Evolutionary conservation across 2,797 vertebrate genomes (phyloP).

Genomic region (Columba guinea): DNA sequence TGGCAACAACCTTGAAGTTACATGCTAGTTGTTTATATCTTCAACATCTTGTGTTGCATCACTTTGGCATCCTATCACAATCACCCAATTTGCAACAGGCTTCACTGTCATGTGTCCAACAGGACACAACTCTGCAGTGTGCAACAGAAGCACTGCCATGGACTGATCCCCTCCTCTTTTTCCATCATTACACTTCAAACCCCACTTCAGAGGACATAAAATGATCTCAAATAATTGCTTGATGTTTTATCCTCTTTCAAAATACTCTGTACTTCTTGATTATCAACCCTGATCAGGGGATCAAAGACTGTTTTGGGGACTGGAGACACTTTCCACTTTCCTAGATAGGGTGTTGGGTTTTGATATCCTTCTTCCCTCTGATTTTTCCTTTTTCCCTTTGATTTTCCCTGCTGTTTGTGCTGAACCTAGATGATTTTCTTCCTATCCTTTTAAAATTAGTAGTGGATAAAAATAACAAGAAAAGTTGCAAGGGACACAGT

Average conservation of each 20-base stretch:
- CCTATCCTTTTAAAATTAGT: neutral
- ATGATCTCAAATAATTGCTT: neutral
- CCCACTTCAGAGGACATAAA: neutral
- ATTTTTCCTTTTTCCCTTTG: neutral
- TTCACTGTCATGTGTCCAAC: neutral
- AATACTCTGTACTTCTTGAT: neutral
- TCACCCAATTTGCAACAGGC: neutral
- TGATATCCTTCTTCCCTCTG: neutral
- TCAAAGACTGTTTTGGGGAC: neutral
- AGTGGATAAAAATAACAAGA: neutral
- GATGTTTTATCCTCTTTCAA: neutral
- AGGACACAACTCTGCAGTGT: neutral
- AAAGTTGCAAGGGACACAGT: neutral
- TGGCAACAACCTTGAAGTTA: neutral
- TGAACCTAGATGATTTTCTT: neutral
- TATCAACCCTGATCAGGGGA: neutral
- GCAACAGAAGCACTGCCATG: fast-evolving
- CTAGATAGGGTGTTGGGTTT: fast-evolving
- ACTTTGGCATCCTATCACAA: neutral
- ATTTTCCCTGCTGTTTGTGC: neutral
- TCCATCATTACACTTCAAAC: neutral
- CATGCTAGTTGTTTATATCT: neutral
- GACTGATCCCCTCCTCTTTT: neutral
- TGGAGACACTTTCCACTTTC: neutral
- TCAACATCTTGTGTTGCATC: neutral